phyloP scores from a whole-genome alignment of 2,888 invertebrate species.

The Amorpha juglandis region DNA sequence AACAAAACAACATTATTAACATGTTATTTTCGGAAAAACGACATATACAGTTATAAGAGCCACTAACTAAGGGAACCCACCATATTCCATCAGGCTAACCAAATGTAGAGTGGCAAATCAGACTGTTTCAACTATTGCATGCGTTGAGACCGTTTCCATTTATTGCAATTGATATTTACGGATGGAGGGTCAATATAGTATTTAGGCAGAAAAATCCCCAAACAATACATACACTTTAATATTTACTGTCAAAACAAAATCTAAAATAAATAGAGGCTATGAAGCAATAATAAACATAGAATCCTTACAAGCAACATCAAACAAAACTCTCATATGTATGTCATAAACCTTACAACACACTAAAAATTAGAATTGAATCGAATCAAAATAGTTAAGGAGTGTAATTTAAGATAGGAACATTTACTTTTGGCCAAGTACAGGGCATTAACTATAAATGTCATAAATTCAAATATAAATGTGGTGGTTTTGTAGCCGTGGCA shows the following conservation, averaged over 20 bases:
- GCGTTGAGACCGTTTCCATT: background rate
- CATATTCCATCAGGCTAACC: background rate
- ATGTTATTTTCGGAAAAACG: background rate
- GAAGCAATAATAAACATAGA: background rate
- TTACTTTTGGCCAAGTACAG: background rate
- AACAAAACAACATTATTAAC: conserved; percentile 38
- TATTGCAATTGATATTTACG: background rate
- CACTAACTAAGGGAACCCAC: too few species aligned
- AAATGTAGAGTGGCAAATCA: background rate
- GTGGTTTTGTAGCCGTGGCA: background rate
- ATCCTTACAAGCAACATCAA: conserved; percentile 5
- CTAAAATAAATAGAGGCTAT: background rate
- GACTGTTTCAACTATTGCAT: background rate
- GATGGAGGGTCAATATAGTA: background rate
- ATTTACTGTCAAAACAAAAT: conserved; percentile 2
- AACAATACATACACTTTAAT: background rate
- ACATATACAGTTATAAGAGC: background rate
- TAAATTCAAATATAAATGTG: background rate
- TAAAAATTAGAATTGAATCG: background rate
- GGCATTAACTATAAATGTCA: background rate
- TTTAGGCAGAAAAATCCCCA: conserved; percentile 3
- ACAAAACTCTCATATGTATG: background rate
- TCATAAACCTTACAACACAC: background rate
- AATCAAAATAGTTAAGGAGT: background rate
- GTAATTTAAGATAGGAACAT: background rate